Conservation (phyloP, 2,888 invertebrate genomes). For the Melanotus villosus region DNA sequence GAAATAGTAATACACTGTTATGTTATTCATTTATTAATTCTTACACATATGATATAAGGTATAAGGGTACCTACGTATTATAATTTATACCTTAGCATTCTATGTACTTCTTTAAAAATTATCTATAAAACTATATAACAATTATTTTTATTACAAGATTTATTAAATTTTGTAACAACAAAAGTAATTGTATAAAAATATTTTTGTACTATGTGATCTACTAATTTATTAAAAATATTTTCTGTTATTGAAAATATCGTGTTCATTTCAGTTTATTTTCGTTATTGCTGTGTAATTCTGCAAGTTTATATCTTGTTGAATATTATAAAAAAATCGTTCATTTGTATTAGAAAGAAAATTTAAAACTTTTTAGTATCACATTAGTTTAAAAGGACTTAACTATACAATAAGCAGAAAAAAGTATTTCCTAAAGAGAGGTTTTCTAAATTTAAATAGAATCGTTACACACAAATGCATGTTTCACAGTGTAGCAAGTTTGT, state of each 20-base stretch:
- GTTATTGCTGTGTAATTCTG: too few species aligned
- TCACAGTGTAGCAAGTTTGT: constrained; percentile 24
- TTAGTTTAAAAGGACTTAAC: constrained; percentile 23
- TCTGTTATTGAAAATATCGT: not conserved
- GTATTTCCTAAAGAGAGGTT: not conserved
- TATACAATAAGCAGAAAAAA: constrained; percentile 5
- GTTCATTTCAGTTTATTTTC: too few species aligned
- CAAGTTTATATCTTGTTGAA: too few species aligned
- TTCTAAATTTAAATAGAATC: not conserved
- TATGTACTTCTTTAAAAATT: constrained; percentile 21
- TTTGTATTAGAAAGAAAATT: too few species aligned
- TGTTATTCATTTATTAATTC: too few species aligned
- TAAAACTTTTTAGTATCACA: constrained; percentile 35
- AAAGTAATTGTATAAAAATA: not conserved
- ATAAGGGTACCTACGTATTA: too few species aligned
- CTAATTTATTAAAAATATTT: not conserved
- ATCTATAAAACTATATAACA: constrained; percentile 17
- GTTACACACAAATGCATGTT: not conserved
- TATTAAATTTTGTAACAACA: not conserved
- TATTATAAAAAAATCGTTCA: too few species aligned
- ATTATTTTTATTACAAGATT: not conserved
- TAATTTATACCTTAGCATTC: not conserved
- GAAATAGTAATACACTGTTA: too few species aligned
- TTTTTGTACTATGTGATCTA: not conserved
- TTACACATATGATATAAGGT: too few species aligned